Evolutionary conservation across 2,888 invertebrate species (phyloP).

Genomic region (Chalcis sispes): DNA sequence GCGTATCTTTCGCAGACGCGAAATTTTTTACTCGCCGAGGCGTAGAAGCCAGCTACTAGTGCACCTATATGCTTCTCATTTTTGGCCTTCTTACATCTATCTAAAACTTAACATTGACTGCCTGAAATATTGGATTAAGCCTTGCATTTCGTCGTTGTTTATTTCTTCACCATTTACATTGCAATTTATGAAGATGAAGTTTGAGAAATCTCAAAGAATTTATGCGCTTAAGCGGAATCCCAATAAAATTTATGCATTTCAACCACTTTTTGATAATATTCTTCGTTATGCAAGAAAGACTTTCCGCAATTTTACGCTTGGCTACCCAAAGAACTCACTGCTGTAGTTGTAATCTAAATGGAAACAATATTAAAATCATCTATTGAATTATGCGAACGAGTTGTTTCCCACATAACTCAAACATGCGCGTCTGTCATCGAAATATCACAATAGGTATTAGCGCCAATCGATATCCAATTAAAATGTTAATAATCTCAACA

Average conservation of each 20-base stretch:
- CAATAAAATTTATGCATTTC: too few relatives aligned
- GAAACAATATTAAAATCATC: conserved; percentile 49
- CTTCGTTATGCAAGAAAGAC: neutral
- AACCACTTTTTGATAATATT: too few relatives aligned
- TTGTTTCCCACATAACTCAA: conserved; percentile 46
- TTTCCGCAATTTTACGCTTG: conserved; percentile 14
- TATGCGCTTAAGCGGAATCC: too few relatives aligned
- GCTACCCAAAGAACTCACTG: conserved; percentile 26
- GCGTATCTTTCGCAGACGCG: conserved; percentile 12
- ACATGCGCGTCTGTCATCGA: conserved; percentile 23
- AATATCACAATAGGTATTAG: conserved; percentile 29
- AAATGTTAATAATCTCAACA: conserved; percentile 50
- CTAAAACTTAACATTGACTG: too few relatives aligned
- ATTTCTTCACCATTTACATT: too few relatives aligned
- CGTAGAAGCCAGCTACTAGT: too few relatives aligned
- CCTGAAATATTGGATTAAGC: too few relatives aligned
- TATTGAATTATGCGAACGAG: conserved; percentile 40
- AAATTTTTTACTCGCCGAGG: conserved; percentile 29
- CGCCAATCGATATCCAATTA: conserved; percentile 52
- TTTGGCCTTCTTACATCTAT: too few relatives aligned
- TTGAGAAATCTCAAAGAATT: too few relatives aligned
- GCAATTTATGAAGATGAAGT: too few relatives aligned
- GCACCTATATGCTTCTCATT: too few relatives aligned
- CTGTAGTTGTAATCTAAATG: conserved; percentile 41
- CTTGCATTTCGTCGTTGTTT: too few relatives aligned